Evolutionary conservation across 2,888 invertebrate species (phyloP), one percentile per base, ranked within the genome.

Genomic region (Choreutis nemorana): DNA sequence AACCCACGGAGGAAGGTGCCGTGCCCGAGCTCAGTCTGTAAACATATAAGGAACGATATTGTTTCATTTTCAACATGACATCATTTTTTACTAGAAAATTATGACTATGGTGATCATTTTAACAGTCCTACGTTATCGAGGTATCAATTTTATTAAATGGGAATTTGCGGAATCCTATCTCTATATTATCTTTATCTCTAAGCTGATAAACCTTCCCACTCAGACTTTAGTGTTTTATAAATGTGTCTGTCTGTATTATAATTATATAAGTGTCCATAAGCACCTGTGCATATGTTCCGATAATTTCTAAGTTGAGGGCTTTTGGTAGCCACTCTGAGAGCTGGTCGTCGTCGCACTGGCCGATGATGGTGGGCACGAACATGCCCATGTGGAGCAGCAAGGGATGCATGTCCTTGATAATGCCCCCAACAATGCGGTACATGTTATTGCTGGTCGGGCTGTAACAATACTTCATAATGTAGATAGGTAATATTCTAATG

Each of bases 211-310:
- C 11, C 7, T 10, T 2, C 9, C 8, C 4, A 28, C 4, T 22
- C 24, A 2, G 5, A 12, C 10, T 10, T 3, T 33, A 30, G 26
- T 7, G 25, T 9, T 14, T 8, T 8, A 20, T 4, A 10, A 7
- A n/a, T n/a, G n/a, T n/a, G n/a, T n/a, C n/a, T n/a, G n/a, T n/a
- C n/a, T n/a, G n/a, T n/a, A n/a, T n/a, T 26, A 14, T 13, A 16
- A 12, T 8, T 8, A 15, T 12, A n/a, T n/a, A n/a, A n/a, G n/a
- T n/a, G n/a, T n/a, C n/a, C n/a, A n/a, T n/a, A n/a, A n/a, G 21
- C 37, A 89, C 89, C 83, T 90, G 97, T 12, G 94, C 96, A 66
- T 97, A 97, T 4, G 95, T 93, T 36, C 97, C 96, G 41, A 95
- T 83, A 30, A 97, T 90, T 48, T 88, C 84, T 57, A 89, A 86